Base-by-base conservation (phyloP, 1,140 invertebrate genomes). In the Lasioglossum albipes region DNA sequence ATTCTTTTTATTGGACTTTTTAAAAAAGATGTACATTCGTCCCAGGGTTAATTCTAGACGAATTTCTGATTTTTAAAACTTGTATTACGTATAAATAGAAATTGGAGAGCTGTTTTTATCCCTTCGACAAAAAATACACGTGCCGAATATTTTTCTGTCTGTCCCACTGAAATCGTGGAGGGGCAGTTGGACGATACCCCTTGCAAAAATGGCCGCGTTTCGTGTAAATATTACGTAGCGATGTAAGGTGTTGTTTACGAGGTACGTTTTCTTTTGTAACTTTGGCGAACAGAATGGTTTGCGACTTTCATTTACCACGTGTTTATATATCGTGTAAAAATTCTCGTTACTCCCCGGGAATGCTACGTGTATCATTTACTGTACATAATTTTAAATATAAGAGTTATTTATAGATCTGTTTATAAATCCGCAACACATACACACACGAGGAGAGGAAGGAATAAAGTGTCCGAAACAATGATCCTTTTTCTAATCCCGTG, bases 321-420 rank as follows among this genome's bases (percentile, higher is more conserved):
- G 75, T 82, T 64, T 57, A 71, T 82, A 71, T 78, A 70, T 78
- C 42, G 27, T 71, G 75, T 82, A 82, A 71, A 71, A 82, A 59
- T 57, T 36, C 22, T 57, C 49, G 10, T 4, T 0, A 16, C 10
- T 45, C 45, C 42, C 42, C 18, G 49, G 9, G 49, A 59, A 71
- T 49, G 16, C 27, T 65, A 42, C 52, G 31, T 54, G 80, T 71
- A 82, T 70, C 67, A 82, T 82, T 77, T 70, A 77, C 10, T 78
- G 80, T 82, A 82, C 52, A 81, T 81, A 81, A n/a, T 70, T 71
- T 61, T 75, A 78, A 77, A 27, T 45, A 41, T 81, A 66, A 75
- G 22, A 22, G 54, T 69, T 75, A 81, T 81, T 81, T 81, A 77
- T 78, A 81, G 52, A 79, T 57, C 22, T 79, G 77, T 79, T 79